phyloP scores from a whole-genome alignment of 1,140 invertebrate genomes.

The Philotrypesis tridentata region DNA sequence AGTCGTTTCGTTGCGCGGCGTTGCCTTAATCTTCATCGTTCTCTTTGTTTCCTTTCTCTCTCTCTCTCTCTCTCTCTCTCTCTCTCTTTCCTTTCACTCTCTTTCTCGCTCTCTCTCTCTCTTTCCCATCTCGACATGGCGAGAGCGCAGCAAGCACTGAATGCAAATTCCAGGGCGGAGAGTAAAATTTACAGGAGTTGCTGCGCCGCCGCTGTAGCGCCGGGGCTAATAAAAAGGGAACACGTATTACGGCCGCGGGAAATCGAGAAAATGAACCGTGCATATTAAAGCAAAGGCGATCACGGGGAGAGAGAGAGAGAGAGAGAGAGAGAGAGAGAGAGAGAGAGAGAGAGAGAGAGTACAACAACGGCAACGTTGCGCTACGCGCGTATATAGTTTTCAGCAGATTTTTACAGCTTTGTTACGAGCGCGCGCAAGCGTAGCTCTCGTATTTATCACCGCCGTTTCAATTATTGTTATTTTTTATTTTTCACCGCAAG shows the following conservation, averaged over 20 bases:
- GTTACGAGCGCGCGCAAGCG: too few relatives aligned
- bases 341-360: too few relatives aligned
- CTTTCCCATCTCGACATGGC: background rate
- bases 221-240: conserved; percentile 45
- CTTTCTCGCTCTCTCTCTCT: background rate
- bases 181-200: conserved; percentile 40
- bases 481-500: too few relatives aligned
- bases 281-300: conserved; percentile 45
- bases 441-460: too few relatives aligned
- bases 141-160: conserved; percentile 24
- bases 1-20: background rate
- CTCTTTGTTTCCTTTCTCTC: background rate
- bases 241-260: conserved; percentile 41
- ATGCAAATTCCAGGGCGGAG: conserved; percentile 36
- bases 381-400: too few relatives aligned
- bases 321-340: too few relatives aligned
- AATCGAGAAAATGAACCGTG: conserved; percentile 47
- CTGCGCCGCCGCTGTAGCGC: background rate
- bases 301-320: background rate
- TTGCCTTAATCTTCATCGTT: conserved; percentile 33
- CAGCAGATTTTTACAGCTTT: background rate
- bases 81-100: background rate
- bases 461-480: too few relatives aligned
- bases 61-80: background rate
- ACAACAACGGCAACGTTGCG: too few relatives aligned